Conservation (phyloP, 2,888 invertebrate species). For the Drosophila formosana region DNA sequence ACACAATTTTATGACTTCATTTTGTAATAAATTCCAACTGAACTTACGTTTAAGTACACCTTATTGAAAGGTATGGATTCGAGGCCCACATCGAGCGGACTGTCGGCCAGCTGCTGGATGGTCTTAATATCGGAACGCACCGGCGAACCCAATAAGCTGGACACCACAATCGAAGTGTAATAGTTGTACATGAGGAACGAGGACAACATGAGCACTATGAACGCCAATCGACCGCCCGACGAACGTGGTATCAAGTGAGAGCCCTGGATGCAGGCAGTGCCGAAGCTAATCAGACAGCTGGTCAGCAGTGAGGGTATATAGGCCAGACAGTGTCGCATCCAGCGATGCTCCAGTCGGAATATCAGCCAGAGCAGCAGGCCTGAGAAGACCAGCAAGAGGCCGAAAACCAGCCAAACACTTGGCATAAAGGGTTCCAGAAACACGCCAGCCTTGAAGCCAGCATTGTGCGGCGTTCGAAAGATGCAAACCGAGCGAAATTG, state of each 20-base stretch:
- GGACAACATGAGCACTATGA: constrained; percentile 76
- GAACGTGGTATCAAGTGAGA: constrained; percentile 85
- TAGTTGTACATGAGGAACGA: constrained; percentile 87
- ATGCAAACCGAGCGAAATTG: constrained; percentile 86
- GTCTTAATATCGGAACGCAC: constrained; percentile 86
- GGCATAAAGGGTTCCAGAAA: constrained; percentile 87
- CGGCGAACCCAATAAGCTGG: constrained; percentile 87
- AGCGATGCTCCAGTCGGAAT: constrained; percentile 74
- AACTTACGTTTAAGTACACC: constrained; percentile 77
- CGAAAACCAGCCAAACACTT: constrained; percentile 87
- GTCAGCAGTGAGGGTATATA: constrained; percentile 80
- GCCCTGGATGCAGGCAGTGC: constrained; percentile 86
- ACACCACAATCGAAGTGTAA: constrained; percentile 88
- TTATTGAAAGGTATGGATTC: constrained; percentile 85
- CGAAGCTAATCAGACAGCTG: constrained; percentile 85
- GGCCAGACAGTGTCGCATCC: constrained; percentile 51
- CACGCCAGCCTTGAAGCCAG: constrained; percentile 87
- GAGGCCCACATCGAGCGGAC: constrained; percentile 86
- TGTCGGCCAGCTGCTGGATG: constrained; percentile 86
- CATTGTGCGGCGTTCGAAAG: constrained; percentile 87
- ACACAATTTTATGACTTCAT: not conserved
- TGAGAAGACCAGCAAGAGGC: constrained; percentile 81
- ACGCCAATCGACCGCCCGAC: constrained; percentile 83
- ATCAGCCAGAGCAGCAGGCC: constrained; percentile 82
- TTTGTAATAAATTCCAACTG: too few species aligned